A percentile compares a stretch with the other conserved stretches of the same genome.
Conservation (phyloP, 1,140 invertebrate genomes). For the Drosophila sucinea region DNA sequence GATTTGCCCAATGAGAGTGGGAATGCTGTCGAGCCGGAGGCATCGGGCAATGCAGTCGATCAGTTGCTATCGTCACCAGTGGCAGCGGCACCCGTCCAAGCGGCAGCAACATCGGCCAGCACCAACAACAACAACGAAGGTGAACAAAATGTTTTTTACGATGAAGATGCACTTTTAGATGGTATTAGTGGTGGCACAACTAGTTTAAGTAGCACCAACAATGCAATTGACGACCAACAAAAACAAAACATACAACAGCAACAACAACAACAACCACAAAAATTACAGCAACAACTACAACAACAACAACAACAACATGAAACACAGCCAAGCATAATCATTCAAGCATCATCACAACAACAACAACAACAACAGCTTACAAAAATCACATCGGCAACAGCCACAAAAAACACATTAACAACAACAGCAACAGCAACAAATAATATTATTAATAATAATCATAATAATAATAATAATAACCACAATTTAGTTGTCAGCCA, state of each 20-base stretch:
- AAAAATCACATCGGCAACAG: constrained; percentile 53
- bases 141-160: constrained; percentile 84
- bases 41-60: constrained; percentile 66
- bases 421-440: constrained; percentile 30
- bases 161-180: constrained; percentile 84
- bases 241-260: constrained; percentile 65
- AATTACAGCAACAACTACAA: constrained; percentile 47
- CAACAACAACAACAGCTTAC: constrained; percentile 41
- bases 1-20: constrained; percentile 73
- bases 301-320: constrained; percentile 40
- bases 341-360: constrained; percentile 63
- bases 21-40: constrained; percentile 74
- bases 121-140: constrained; percentile 63
- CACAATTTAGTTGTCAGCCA: constrained; percentile 48
- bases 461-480: constrained; percentile 44
- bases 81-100: constrained; percentile 53
- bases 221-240: constrained; percentile 75
- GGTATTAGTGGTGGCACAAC: constrained; percentile 77
- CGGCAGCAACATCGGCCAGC: constrained; percentile 57
- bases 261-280: constrained; percentile 48
- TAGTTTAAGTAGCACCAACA: constrained; percentile 78
- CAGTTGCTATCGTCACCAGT: constrained; percentile 75
- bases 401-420: constrained; percentile 45
- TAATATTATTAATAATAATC: constrained; percentile 30
- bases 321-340: constrained; percentile 49